Evolutionary conservation across 2,888 invertebrate species (phyloP), one percentile per base, ranked within the genome.

Genomic region (Azorinus chamasolen): DNA sequence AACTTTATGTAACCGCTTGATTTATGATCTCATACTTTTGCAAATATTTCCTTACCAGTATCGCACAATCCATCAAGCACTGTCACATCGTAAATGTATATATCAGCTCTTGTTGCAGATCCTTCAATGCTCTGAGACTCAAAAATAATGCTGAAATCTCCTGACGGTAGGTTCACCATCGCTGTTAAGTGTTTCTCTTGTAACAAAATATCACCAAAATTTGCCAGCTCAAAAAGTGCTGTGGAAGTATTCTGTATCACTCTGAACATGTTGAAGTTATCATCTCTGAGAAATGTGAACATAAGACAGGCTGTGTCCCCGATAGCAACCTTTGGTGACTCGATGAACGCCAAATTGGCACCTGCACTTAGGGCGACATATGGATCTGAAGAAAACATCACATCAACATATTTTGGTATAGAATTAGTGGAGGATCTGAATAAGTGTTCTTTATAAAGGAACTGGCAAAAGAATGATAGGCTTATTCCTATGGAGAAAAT

Each of bases 61-160:
- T 32, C 5, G 10, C 32, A 32, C 4, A 32, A 10, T 32, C 32
- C 32, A 32, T 32, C 25, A 1, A 16, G n/a, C 1, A 68, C 43
- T 14, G 6, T 2, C 12, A 68, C 68, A 53, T 68, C 45, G 41
- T 68, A 58, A 20, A 68, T 27, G 1, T 37, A 20, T 1, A 68
- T 14, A 32, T 58, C 51, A 50, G 18, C n/a, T 20, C 4, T 3
- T 27, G 51, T n/a, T 8, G 32, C 16, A 10, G 37, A 32, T 5
- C 32, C 45, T 2, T 50, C 37, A 12, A 51, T 22, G 32, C 59
- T 39, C 41, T 59, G 68, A 12, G 32, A 58, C 37, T 68, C 68
- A 51, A 68, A 68, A 20, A 68, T 39, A 22, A 68, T n/a, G 32
- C 59, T 68, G 43, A 59, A 68, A 1, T 59, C 12, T 20, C 68